Percentiles rank a stretch among this genome's conserved stretches.
These are phyloP conservation scores for Clytia hemisphaerica DNA, from an alignment of 30 jellyfish, hydroid and myxozoan genomes.

Conservation along the genomic window DNA sequence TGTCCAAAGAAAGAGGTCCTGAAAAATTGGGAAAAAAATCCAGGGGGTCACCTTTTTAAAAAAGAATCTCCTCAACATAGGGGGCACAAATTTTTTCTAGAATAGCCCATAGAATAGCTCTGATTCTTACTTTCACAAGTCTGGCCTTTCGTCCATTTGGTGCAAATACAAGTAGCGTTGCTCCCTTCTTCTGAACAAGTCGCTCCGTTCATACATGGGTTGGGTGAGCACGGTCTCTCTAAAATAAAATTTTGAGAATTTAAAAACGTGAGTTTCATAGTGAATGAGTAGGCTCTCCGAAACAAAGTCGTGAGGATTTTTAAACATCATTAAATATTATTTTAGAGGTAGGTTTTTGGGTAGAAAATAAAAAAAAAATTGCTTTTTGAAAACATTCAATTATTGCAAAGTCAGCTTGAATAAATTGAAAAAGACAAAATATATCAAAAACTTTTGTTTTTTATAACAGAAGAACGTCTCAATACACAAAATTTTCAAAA, in stretches of 20 bases:
- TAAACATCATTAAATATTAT: too few relatives aligned
- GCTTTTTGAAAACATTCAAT: neutral
- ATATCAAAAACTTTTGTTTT: too few relatives aligned
- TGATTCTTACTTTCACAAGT: conserved; percentile 10
- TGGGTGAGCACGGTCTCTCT: conserved; percentile 34
- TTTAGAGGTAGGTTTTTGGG: neutral
- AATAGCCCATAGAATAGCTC: too few relatives aligned
- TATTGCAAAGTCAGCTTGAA: neutral
- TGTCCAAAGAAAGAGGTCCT: too few relatives aligned
- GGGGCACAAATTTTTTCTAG: too few relatives aligned
- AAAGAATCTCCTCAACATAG: too few relatives aligned
- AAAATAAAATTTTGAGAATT: neutral
- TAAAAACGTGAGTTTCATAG: neutral
- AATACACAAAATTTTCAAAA: too few relatives aligned
- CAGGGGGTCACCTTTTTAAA: neutral
- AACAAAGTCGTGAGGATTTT: neutral
- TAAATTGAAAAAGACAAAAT: too few relatives aligned
- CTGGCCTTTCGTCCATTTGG: conserved; percentile 16
- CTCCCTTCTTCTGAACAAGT: conserved; percentile 27
- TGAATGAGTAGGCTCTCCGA: neutral
- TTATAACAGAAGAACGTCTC: too few relatives aligned
- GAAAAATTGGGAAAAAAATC: too few relatives aligned
- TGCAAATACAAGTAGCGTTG: conserved; percentile 22
- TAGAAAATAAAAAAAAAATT: neutral
- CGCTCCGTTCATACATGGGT: conserved; percentile 28